phyloP scores from a whole-genome alignment of 2,888 invertebrate genomes.

The Charanyca ferruginea region DNA sequence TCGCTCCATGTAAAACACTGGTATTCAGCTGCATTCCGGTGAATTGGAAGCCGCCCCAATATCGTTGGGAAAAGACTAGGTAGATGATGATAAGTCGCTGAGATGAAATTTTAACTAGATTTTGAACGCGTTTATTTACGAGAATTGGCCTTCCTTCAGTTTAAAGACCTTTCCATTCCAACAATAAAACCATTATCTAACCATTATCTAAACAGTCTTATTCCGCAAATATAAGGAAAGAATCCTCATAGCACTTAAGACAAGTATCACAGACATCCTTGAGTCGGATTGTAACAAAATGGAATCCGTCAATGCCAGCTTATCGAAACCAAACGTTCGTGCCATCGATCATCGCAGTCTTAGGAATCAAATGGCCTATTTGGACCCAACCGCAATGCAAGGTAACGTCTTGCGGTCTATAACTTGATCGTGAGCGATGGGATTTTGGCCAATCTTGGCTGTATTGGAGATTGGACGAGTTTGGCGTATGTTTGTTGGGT shows the following conservation, averaged over 20 bases:
- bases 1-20: too few species aligned
- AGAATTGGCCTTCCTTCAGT: too few species aligned
- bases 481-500: neutral
- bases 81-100: too few species aligned
- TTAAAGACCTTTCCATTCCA: neutral
- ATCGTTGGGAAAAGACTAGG: too few species aligned
- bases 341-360: constrained; percentile 53
- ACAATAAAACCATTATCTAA: constrained; percentile 3
- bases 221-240: constrained; percentile 26
- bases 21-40: too few species aligned
- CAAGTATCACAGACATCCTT: constrained; percentile 25
- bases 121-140: too few species aligned
- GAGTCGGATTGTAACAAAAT: constrained; percentile 44
- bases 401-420: constrained; percentile 54
- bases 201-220: neutral
- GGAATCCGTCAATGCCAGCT: constrained; percentile 50
- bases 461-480: neutral
- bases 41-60: too few species aligned
- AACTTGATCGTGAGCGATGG: constrained; percentile 48
- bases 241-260: constrained; percentile 14
- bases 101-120: too few species aligned
- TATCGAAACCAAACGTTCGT: constrained; percentile 39
- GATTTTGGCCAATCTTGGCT: constrained; percentile 24
- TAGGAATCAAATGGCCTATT: constrained; percentile 48
- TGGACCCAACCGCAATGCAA: constrained; percentile 32